Percentiles rank a stretch among this genome's conserved stretches.
Evolutionary conservation across 2,113 vertebrate genomes (phyloP).

Genomic region (Chaetorhynchus papuensis): DNA sequence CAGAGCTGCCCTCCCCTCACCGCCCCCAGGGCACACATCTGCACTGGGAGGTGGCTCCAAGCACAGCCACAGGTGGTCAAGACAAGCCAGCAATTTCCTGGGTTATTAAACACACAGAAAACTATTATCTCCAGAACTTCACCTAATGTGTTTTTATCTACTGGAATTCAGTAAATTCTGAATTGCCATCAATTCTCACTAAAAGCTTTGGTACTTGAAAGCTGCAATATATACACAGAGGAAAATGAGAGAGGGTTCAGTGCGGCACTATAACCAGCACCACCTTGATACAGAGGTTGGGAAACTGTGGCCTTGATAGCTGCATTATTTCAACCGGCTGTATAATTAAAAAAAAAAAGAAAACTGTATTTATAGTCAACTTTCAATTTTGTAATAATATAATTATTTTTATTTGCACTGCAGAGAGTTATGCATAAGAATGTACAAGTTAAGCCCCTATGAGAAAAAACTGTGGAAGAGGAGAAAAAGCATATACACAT

Average conservation of each 20-base stretch:
- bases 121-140: background rate
- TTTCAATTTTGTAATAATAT: background rate
- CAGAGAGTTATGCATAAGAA: background rate
- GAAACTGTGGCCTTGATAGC: background rate
- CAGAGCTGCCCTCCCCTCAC: background rate
- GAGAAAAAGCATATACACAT: background rate
- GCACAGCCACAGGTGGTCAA: background rate
- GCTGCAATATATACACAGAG: background rate
- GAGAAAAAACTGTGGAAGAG: background rate
- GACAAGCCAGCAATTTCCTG: conserved; percentile 2
- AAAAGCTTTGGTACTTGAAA: background rate
- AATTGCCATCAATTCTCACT: background rate
- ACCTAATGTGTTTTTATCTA: background rate
- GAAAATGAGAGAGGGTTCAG: background rate
- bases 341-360: background rate
- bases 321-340: background rate
- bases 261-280: background rate
- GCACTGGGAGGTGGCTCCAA: background rate
- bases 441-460: background rate
- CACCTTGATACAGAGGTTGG: background rate
- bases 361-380: background rate
- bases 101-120: conserved; percentile 35
- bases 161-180: conserved; percentile 3
- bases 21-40: background rate
- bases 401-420: conserved; percentile 7